Base-by-base conservation (phyloP, 2,113 vertebrate genomes). In the Labeo rohita region DNA sequence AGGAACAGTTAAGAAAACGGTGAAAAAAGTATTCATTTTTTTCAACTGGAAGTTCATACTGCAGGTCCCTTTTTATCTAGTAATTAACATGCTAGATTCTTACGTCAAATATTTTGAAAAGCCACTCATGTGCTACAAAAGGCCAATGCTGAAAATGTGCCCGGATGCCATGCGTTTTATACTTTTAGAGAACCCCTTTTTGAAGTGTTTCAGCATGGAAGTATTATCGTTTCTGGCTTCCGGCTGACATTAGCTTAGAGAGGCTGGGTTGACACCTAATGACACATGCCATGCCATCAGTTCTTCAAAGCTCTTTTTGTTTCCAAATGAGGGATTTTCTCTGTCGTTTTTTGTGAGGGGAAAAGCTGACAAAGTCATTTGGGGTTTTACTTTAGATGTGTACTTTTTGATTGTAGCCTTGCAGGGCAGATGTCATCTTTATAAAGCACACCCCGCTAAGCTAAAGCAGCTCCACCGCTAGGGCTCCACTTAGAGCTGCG, bases 271-370 rank as follows among this genome's bases (percentile, higher is more conserved):
- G 80, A 70, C 63, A 82, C 28, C 63, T 52, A 82, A 70, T 82
- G 80, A 54, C 63, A 70, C 80, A 50, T 16, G 61, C n/a, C 11
- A 3, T 45, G 59, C 61, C 63, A 36, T 82, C 47, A 3, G 47
- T 70, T 70, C 63, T 54, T 70, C 16, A 82, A 82, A 70, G 45
- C 16, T 36, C 63, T 68, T 21, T 82, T 50, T 70, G 23, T 82
- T 82, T 82, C 3, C 15, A 80, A 80, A 70, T 82, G 47, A 70
- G 9, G 47, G 23, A 11, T 52, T 36, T 82, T 82, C 47, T 82
- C 15, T 21, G 10, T 28, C 36, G 28, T 80, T 54, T 54, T 75
- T 74, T 50, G 4, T 52, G 13, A 10, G 23, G 8, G 49, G 45
- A 50, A 15, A 50, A 76, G 15, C 23, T 34, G 23, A 76, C 10